Evolutionary conservation across 2,797 vertebrate species (phyloP).

Genomic region (Graptemys geographica): DNA sequence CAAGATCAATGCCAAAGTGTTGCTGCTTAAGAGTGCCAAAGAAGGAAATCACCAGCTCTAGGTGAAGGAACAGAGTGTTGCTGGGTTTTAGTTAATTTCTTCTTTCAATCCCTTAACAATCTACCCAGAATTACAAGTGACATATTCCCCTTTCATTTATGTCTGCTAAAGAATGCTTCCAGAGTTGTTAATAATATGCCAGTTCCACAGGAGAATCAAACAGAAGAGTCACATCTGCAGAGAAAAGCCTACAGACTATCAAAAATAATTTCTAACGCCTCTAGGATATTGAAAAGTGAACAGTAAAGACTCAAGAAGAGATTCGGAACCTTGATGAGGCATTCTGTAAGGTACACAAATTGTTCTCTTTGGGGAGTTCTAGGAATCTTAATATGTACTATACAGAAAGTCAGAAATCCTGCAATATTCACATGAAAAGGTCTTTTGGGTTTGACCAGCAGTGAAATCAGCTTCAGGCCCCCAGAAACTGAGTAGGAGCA

Average conservation of each 20-base stretch:
- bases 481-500: neutral
- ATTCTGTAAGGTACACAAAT: neutral
- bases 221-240: neutral
- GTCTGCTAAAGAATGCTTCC: neutral
- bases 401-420: neutral
- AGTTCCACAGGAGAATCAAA: neutral
- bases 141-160: neutral
- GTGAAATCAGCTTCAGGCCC: neutral
- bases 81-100: conserved; percentile 33
- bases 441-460: neutral
- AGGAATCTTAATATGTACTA: neutral
- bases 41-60: conserved; percentile 90
- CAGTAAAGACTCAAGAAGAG: neutral
- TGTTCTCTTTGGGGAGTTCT: neutral
- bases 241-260: neutral
- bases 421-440: neutral
- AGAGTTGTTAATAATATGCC: neutral
- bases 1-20: conserved; percentile 87
- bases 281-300: neutral
- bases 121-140: neutral
- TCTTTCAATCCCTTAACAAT: neutral
- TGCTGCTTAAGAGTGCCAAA: conserved; percentile 91
- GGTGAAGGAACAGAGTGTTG: conserved; percentile 78
- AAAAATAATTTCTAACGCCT: no score
- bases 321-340: neutral